phyloP scores from a whole-genome alignment of 2,113 vertebrate genomes.

The Microcebus murinus region DNA sequence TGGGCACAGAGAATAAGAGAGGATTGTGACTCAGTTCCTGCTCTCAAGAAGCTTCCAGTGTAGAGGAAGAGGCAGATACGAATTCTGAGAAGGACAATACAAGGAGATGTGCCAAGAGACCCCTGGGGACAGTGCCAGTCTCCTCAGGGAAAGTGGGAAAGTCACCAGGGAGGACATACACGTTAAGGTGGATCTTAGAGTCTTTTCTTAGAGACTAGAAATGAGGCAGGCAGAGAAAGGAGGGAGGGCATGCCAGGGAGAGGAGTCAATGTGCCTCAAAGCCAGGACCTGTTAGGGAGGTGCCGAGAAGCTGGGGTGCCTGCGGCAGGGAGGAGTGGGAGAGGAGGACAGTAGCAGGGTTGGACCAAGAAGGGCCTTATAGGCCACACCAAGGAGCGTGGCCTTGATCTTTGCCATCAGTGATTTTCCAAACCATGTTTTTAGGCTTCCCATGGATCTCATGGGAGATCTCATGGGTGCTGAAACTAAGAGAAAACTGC shows the following conservation, averaged over 20 bases:
- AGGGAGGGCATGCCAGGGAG: neutral
- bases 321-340: neutral
- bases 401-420: neutral
- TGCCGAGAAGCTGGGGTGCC: neutral
- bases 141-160: neutral
- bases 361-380: neutral
- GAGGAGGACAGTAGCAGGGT: neutral
- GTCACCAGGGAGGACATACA: neutral
- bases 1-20: neutral
- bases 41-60: neutral
- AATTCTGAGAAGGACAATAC: neutral
- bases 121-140: neutral
- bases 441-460: neutral
- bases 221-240: neutral
- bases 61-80: neutral
- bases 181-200: neutral
- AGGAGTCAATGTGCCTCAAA: neutral
- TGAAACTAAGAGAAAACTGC: neutral
- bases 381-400: neutral
- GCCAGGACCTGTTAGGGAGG: neutral
- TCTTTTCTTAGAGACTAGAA: neutral
- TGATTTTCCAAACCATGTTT: neutral
- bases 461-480: neutral
- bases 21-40: neutral
- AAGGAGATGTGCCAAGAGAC: neutral